phyloP scores from a whole-genome alignment of 53 echinoderm and acorn worm genomes.

The Echinarachnius parma region DNA sequence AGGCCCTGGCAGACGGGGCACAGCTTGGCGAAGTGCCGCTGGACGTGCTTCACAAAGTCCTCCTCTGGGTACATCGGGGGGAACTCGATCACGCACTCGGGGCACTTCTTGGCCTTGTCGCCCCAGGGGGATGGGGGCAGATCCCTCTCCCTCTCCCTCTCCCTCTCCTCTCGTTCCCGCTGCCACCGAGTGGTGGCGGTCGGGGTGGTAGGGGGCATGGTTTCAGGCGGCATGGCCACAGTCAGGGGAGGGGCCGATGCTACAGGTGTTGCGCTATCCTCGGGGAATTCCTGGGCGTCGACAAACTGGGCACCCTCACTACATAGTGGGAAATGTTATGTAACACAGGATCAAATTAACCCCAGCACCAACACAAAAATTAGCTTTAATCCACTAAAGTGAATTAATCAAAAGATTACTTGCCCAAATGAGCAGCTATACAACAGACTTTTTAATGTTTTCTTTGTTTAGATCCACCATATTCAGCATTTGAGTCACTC shows the following conservation, averaged over 20 bases:
- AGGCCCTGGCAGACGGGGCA: slow-evolving; percentile 76
- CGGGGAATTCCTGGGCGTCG: slow-evolving; percentile 40
- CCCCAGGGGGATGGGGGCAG: slow-evolving; percentile 16
- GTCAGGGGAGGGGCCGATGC: not conserved
- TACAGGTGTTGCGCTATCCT: not conserved
- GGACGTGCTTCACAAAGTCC: slow-evolving; percentile 71
- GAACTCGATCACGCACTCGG: slow-evolving; percentile 76
- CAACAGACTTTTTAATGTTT: too few relatives aligned
- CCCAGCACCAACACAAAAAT: too few relatives aligned
- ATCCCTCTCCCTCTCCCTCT: too few relatives aligned
- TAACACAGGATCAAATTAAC: too few relatives aligned
- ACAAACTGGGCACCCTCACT: slow-evolving; percentile 47
- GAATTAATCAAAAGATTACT: too few relatives aligned
- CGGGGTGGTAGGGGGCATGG: slow-evolving; percentile 1
- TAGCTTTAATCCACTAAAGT: too few relatives aligned
- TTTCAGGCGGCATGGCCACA: not conserved
- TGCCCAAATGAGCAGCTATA: too few relatives aligned
- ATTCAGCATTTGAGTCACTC: too few relatives aligned
- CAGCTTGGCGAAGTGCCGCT: slow-evolving; percentile 68
- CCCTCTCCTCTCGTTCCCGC: too few relatives aligned
- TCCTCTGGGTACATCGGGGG: slow-evolving; percentile 64
- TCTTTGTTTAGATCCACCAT: too few relatives aligned
- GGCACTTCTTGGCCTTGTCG: slow-evolving; percentile 50
- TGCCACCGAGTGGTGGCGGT: slow-evolving; percentile 1
- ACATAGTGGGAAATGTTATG: not conserved